Conservation (phyloP, 2,797 vertebrate genomes). For the Pseudochirops corinnae region DNA sequence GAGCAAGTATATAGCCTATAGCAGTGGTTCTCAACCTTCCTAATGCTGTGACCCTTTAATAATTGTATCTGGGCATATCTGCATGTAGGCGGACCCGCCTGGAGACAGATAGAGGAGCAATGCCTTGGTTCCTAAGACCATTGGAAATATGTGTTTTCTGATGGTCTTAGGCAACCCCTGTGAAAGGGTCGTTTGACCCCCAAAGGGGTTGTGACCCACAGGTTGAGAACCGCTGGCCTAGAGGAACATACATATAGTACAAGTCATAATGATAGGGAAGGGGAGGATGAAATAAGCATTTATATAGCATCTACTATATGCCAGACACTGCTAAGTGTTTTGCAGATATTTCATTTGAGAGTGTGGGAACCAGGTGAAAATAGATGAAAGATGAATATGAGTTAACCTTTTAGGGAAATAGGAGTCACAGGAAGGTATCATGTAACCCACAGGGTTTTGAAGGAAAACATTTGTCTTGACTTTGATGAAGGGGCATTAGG, state of each 20-base stretch:
- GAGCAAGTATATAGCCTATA: background rate
- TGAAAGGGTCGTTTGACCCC: no score
- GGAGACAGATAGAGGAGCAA: no score
- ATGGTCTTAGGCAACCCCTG: no score
- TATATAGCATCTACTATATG: background rate
- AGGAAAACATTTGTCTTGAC: background rate
- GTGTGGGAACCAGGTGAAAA: background rate
- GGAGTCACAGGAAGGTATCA: background rate
- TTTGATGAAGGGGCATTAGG: background rate
- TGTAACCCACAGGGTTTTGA: background rate
- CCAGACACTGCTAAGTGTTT: background rate
- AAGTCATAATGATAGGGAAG: background rate
- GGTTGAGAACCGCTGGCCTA: no score
- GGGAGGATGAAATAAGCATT: background rate
- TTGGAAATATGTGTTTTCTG: no score
- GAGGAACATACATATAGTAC: background rate
- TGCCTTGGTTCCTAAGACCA: no score
- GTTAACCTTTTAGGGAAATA: background rate
- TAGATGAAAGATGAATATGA: background rate
- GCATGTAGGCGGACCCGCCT: no score
- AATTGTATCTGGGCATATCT: no score
- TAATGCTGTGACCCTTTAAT: no score
- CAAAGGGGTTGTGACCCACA: no score
- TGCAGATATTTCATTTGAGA: background rate
- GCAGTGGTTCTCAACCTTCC: no score